Evolutionary conservation across 1,140 invertebrate species (phyloP).

Genomic region (Micrasema minimum): DNA sequence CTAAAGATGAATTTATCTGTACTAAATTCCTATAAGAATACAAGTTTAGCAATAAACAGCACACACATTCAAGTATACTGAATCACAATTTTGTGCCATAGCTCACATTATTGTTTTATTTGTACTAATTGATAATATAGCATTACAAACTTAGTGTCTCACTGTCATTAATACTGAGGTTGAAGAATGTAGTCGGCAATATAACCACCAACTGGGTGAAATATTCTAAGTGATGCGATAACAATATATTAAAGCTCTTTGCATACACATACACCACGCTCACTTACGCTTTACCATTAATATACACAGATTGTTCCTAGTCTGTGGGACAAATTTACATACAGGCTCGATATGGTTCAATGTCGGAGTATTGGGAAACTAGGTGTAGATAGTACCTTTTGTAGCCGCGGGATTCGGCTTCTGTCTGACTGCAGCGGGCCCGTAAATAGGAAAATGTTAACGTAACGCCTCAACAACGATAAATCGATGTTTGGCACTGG

Average conservation of each 20-base stretch:
- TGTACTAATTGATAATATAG: constrained; percentile 43
- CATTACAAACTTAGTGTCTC: constrained; percentile 27
- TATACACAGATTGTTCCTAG: too few relatives aligned
- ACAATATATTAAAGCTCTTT: constrained; percentile 48
- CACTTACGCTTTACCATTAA: constrained; percentile 13
- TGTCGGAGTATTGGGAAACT: too few relatives aligned
- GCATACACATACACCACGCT: constrained; percentile 44
- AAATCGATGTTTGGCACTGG: constrained; percentile 34
- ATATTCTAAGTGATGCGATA: constrained; percentile 46
- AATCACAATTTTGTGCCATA: constrained; percentile 29
- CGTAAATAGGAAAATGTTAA: too few relatives aligned
- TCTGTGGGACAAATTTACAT: too few relatives aligned
- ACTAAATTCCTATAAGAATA: constrained; percentile 23
- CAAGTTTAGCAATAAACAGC: constrained; percentile 9
- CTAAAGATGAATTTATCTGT: constrained; percentile 21
- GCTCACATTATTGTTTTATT: constrained; percentile 40
- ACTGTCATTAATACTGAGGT: constrained; percentile 40
- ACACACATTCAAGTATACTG: constrained; percentile 16
- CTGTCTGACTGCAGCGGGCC: too few relatives aligned
- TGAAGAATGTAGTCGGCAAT: constrained; percentile 26
- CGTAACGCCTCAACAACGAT: constrained; percentile 15
- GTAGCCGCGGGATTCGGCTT: not conserved
- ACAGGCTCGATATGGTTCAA: too few relatives aligned
- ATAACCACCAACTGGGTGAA: constrained; percentile 22
- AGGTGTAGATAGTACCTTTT: not conserved